Percentiles rank a stretch among this genome's conserved stretches.
phyloP scores from a whole-genome alignment of 2,797 vertebrate genomes.

The Passerculus sandwichensis region DNA sequence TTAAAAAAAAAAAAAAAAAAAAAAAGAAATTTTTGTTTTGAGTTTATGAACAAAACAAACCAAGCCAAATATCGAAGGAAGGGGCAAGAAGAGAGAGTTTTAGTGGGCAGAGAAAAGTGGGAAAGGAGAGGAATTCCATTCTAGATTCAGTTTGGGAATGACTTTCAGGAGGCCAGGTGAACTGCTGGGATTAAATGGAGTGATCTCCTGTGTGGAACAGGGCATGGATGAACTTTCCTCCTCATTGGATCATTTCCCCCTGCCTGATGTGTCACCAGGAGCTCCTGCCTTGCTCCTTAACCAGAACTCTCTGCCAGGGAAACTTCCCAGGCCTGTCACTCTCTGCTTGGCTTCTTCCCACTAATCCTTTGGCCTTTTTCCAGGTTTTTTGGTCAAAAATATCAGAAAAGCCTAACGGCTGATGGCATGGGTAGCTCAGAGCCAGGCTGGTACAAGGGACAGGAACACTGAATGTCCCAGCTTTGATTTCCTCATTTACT shows the following conservation, averaged over 20 bases:
- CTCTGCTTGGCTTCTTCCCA: neutral
- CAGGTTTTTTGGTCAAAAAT: neutral
- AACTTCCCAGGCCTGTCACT: neutral
- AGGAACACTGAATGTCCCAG: neutral
- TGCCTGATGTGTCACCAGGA: neutral
- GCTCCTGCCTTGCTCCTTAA: neutral
- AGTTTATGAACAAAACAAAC: neutral
- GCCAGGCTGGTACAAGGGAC: neutral
- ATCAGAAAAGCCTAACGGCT: neutral
- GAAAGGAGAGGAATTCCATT: neutral
- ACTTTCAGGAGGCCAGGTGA: neutral
- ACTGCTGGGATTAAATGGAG: neutral
- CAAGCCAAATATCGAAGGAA: neutral
- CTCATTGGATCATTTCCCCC: neutral
- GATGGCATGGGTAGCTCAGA: neutral
- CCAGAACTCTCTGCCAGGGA: neutral
- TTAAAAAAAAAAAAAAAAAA: neutral
- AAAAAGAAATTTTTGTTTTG: neutral
- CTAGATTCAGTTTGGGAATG: neutral
- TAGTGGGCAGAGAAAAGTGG: neutral
- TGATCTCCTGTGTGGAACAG: neutral
- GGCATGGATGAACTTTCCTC: neutral
- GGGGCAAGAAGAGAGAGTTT: neutral
- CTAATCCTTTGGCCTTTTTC: neutral
- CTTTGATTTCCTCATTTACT: neutral